Evolutionary conservation across 2,888 invertebrate genomes (phyloP), one percentile per base, ranked within the genome.

Genomic region (Drosophila demipolita): DNA sequence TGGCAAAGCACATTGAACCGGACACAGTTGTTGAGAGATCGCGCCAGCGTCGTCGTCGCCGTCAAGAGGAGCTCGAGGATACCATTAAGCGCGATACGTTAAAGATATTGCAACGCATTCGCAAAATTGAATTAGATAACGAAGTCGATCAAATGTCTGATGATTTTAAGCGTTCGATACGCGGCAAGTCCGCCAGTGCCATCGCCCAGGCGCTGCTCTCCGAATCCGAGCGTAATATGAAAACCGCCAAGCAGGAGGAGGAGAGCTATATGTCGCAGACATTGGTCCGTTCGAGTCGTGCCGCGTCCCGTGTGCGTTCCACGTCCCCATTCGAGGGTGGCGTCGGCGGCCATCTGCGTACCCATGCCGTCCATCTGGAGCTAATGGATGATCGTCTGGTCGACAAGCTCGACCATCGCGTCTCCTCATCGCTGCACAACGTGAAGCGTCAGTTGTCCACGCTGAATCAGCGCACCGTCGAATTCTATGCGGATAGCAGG

Each of bases 151-250:
- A 81, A 64, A 92, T 93, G 87, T 91, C 93, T 17, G 91, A 93
- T 50, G 94, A 94, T 79, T 94, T 94, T 77, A 94, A 93, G 83
- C 92, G 93, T 75, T 91, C 91, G 57, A 93, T 96, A 54, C 94
- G 96, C 85, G 96, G 96, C 58, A 96, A 96, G 94, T 96, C 97
- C 3, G 96, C 96, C 8, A 95, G 94, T 89, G 95, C 95, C 53
- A 97, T 97, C 72, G 96, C 95, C 78, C 94, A 94, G 73, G 95
- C 95, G 17, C 93, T 96, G 49, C 92, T 96, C 50, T 94, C 94
- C 45, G 95, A 96, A 82, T 95, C 94, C 71, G 91, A 93, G 78
- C 93, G 92, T 75, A 94, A 94, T 82, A 93, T 93, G 23, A 91
- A 91, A 79, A 63, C 67, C 58, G 89, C 91, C 68, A 92, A 91